Percentiles rank a stretch among this genome's conserved stretches.
Evolutionary conservation across 1,140 invertebrate species (phyloP).

Genomic region (Odontomachus brunneus): DNA sequence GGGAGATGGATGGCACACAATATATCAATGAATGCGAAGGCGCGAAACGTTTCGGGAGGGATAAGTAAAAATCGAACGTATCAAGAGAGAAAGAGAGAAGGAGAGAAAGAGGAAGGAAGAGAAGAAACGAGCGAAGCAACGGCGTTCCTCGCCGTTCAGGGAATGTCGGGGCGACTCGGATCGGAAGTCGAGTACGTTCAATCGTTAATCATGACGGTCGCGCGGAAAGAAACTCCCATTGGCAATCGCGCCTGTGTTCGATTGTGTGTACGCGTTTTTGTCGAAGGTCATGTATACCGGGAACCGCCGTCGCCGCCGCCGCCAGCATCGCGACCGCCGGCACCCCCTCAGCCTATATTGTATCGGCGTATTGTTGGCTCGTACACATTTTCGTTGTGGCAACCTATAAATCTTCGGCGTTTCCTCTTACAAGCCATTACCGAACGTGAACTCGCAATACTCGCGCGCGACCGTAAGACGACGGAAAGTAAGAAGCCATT

Average conservation of each 20-base stretch:
- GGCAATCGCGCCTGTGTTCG: constrained; percentile 72
- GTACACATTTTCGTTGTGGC: constrained; percentile 78
- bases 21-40: constrained; percentile 79
- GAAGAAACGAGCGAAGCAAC: constrained; percentile 37
- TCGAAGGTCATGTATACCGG: constrained; percentile 51
- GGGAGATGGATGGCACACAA: constrained; percentile 72
- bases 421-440: constrained; percentile 84
- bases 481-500: constrained; percentile 73
- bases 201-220: constrained; percentile 83
- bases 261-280: constrained; percentile 71
- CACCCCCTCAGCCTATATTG: constrained; percentile 75
- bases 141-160: constrained; percentile 70
- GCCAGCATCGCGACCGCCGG: neutral
- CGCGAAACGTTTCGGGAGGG: constrained; percentile 71
- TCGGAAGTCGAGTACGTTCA: constrained; percentile 85
- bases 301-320: neutral
- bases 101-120: constrained; percentile 5
- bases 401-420: constrained; percentile 83
- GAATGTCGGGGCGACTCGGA: constrained; percentile 78
- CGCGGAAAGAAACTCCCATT: constrained; percentile 79
- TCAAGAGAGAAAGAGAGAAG: neutral
- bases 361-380: constrained; percentile 81
- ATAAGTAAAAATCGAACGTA: constrained; percentile 31
- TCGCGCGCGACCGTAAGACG: constrained; percentile 61
- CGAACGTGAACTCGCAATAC: constrained; percentile 76